phyloP scores from a whole-genome alignment of 2,113 vertebrate genomes.

The Meriones unguiculatus region DNA sequence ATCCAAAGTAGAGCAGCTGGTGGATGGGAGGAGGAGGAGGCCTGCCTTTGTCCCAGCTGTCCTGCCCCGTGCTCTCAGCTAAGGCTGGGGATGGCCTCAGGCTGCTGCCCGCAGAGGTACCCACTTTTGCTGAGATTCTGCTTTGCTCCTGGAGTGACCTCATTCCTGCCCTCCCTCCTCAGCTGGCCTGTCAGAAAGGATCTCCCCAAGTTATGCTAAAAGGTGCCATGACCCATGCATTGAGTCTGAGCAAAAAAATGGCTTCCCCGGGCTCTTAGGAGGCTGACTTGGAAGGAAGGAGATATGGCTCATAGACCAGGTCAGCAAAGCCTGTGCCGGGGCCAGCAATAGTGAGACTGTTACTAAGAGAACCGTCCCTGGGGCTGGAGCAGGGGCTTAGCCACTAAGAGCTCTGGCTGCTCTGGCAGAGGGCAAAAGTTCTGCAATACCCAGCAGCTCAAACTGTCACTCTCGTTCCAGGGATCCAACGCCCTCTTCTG shows the following conservation, averaged over 20 bases:
- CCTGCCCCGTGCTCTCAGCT: not conserved
- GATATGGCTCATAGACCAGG: not conserved
- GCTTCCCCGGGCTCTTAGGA: not conserved
- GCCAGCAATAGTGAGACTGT: not conserved
- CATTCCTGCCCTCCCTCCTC: not conserved
- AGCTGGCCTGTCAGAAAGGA: not conserved
- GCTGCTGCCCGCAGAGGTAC: not conserved
- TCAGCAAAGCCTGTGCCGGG: not conserved
- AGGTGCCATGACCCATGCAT: not conserved
- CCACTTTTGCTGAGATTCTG: not conserved
- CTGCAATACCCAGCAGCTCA: not conserved
- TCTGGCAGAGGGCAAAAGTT: not conserved
- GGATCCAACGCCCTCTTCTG: not conserved
- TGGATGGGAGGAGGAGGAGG: not conserved
- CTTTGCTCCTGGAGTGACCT: not conserved
- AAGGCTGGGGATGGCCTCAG: not conserved
- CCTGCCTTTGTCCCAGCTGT: no score
- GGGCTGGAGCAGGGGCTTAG: not conserved
- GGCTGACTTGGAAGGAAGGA: not conserved
- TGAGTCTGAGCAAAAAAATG: not conserved
- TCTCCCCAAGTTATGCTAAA: not conserved
- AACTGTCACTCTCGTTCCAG: not conserved
- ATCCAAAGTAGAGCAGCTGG: not conserved
- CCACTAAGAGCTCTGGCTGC: not conserved
- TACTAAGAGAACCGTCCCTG: not conserved